Base-by-base conservation (phyloP, 2,113 vertebrate genomes). In the Dasyornis broadbenti region DNA sequence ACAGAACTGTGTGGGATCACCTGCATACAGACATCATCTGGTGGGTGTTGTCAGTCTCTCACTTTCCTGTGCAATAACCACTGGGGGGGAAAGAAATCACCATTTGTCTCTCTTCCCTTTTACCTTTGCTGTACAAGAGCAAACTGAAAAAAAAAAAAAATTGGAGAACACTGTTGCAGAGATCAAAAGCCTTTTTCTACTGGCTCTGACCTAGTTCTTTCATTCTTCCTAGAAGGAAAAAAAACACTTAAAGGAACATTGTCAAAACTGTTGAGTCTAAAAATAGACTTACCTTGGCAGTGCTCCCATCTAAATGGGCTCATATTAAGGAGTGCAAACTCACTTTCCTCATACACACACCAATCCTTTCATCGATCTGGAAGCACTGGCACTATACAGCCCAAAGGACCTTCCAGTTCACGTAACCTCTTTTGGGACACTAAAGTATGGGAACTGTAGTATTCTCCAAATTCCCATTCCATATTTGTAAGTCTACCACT, bases 151-250 rank as follows among this genome's bases (percentile, higher is more conserved):
- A 70, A 53, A 83, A 68, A 63, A 44, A 56, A 15, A 24, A 9
- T 15, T n/a, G 26, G 26, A 95, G 90, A 96, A 70, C 52, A 86
- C 66, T 92, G 75, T 82, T 90, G 90, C 84, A 93, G 91, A 96
- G 95, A 97, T 97, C 93, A 96, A 96, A 97, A 96, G 91, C 83
- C 94, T 94, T 95, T 94, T 94, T 89, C 94, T 91, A 68, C 70
- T 68, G 84, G 82, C 96, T 95, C 94, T 97, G 97, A 97, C 96
- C 96, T 96, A 97, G 94, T 97, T 97, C 93, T 97, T 97, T 97
- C 97, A 97, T 94, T 96, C 96, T 92, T 92, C 94, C 96, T 94
- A 82, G 72, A 95, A 89, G 90, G 76, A 50, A 70, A 84, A 92
- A 95, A 89, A 18, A 37, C 42, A 90, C 90, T 96, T 97, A 97